These are phyloP conservation scores for Napeogenes sylphis DNA, from an alignment of 2,888 invertebrate genomes.

Conservation along the genomic window DNA sequence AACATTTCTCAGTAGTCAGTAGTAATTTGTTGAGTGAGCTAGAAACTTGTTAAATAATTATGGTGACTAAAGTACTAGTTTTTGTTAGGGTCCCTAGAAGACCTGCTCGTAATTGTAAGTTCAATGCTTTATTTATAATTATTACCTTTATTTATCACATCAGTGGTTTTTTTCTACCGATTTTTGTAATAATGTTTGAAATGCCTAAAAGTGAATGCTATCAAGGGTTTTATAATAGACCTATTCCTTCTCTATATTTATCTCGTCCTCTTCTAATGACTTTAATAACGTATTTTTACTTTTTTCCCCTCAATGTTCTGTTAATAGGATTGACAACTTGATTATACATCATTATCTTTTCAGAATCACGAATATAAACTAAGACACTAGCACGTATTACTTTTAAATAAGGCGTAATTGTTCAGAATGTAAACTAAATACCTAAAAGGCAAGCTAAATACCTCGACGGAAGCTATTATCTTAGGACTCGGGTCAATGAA, in stretches of 20 bases:
- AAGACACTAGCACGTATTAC: constrained; percentile 25
- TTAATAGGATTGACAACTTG: constrained; percentile 3
- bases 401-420: constrained; percentile 43
- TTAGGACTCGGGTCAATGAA: constrained; percentile 9
- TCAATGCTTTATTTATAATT: neutral
- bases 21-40: constrained; percentile 16
- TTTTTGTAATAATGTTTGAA: neutral
- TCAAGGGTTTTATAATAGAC: too few species aligned
- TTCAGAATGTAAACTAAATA: constrained; percentile 45
- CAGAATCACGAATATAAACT: constrained; percentile 13
- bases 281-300: too few species aligned
- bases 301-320: too few species aligned
- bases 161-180: neutral
- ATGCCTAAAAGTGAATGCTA: neutral
- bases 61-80: constrained; percentile 24
- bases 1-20: constrained; percentile 24
- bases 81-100: constrained; percentile 19
- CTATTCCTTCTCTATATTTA: too few species aligned
- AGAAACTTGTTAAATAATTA: constrained; percentile 12
- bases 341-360: constrained; percentile 12
- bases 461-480: constrained; percentile 30
- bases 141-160: neutral
- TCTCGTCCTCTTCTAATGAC: too few species aligned
- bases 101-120: constrained; percentile 25
- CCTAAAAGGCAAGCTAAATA: constrained; percentile 47